Percentiles rank a stretch among this genome's conserved stretches.
Conservation (phyloP, 2,113 vertebrate genomes). For the Carassius auratus region DNA sequence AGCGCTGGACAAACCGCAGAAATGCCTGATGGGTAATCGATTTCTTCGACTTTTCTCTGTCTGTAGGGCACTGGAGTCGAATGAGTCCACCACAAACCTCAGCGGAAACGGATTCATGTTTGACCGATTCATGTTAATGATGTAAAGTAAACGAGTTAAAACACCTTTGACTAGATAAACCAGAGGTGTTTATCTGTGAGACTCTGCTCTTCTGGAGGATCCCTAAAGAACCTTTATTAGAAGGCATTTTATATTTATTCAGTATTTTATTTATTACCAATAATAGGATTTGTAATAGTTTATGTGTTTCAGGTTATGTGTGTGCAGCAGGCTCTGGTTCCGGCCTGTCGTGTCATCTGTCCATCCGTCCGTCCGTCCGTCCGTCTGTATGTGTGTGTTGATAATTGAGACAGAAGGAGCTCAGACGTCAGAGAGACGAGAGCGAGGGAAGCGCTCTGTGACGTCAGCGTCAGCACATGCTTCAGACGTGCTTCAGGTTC, state of each 20-base stretch:
- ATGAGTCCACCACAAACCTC: not conserved
- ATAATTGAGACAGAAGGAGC: not conserved
- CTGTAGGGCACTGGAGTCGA: not conserved
- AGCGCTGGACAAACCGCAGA: not conserved
- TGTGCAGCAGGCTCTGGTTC: no score
- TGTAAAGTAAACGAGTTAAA: not conserved
- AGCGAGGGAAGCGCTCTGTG: not conserved
- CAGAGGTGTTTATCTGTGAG: not conserved
- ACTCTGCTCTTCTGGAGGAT: no score
- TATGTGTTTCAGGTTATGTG: no score
- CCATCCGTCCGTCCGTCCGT: not conserved
- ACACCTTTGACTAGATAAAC: not conserved
- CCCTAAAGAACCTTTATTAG: no score
- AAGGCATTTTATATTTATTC: no score
- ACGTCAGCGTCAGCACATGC: not conserved
- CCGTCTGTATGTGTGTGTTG: not conserved
- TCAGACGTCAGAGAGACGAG: not conserved
- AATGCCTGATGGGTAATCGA: conserved; percentile 26
- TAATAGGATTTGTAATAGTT: no score
- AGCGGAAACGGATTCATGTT: not conserved
- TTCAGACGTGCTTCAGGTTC: not conserved
- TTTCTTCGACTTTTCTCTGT: not conserved
- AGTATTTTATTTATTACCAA: no score
- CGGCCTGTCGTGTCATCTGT: no score
- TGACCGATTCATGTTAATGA: not conserved